Base-by-base conservation (phyloP, 2,113 vertebrate genomes). In the Peromyscus maniculatus region DNA sequence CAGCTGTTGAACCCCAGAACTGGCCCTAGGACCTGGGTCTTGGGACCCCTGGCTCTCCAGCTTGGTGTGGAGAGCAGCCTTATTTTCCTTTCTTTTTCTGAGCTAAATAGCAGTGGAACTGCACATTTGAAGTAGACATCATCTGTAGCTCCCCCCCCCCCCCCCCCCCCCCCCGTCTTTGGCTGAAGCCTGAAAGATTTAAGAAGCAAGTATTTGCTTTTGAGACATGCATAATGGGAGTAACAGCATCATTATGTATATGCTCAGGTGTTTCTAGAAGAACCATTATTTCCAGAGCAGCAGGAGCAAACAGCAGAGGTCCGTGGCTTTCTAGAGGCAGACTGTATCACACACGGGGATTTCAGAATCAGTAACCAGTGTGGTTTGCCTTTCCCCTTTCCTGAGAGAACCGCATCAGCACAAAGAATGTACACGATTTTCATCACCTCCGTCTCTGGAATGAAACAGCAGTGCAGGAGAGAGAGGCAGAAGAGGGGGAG, bases 151-250 rank as follows among this genome's bases (percentile, higher is more conserved):
- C 3, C 43, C 74, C 36, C n/a, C n/a, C n/a, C n/a, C n/a, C n/a
- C n/a, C n/a, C n/a, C n/a, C n/a, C n/a, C n/a, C n/a, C n/a, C n/a
- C 43, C 43, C 74, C 36, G 84, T 84, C 80, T n/a, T n/a, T 10
- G 24, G 74, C 36, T 88, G 62, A 95, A 97, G 95, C 57, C 52
- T 75, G 89, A 92, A 89, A 49, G 57, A 46, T 91, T 91, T 75
- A 46, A 55, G 66, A 59, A 80, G 79, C 80, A 77, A 93, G 36
- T 28, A 33, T 87, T 97, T 93, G 72, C 67, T 95, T 94, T 66
- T 71, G 91, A 93, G 72, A 75, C 79, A 46, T 1, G 19, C 36
- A 74, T 94, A 90, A 36, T 55, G 90, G 64, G 28, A 46, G 26
- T 84, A 43, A 52, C 74, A 52, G 95, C 75, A 78, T 94, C 31